Evolutionary conservation across 2,797 vertebrate genomes (phyloP), one percentile per base, ranked within the genome.

Genomic region (Pyrocephalus nanus): DNA sequence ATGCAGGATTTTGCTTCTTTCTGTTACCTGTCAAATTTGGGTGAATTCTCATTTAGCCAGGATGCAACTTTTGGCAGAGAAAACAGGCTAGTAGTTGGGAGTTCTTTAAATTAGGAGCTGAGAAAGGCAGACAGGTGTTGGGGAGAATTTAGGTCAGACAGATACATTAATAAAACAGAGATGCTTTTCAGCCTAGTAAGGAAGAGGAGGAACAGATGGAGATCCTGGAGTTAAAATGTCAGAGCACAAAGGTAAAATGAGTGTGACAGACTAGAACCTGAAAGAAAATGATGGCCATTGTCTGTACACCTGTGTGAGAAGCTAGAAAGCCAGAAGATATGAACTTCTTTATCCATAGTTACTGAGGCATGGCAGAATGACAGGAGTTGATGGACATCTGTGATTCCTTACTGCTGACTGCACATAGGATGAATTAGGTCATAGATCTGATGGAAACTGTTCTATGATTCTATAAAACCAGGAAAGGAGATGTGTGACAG

Each of bases 161-260:
- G 64, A n/a, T 51, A 87, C 64, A 65, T 92, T 90, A 94, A 93
- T 92, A 93, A 95, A 88, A 76, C 73, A 76, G 45, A 76, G 40
- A 71, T 58, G 27, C 23, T 94, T 92, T 91, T 86, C 54, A 90
- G 34, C 30, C 43, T 66, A 15, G 64, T 77, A 69, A 89, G 43
- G 43, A 79, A 67, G 53, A 84, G 45, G 38, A 89, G 45, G 81
- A 95, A 94, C 93, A 96, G 94, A 94, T 93, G 91, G 93, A 83
- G 86, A 95, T 83, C 50, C 11, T 22, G 51, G 83, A 86, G 82
- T 60, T 95, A 73, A 93, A 95, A 84, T 92, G 40, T 82, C 94
- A 79, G 62, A 88, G 70, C 80, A 85, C 80, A 82, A 57, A 82
- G 81, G 84, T 82, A 80, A 93, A 96, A 67, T 64, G 64, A 90